phyloP scores from a whole-genome alignment of 2,113 vertebrate genomes.

The Saimiri boliviensis region DNA sequence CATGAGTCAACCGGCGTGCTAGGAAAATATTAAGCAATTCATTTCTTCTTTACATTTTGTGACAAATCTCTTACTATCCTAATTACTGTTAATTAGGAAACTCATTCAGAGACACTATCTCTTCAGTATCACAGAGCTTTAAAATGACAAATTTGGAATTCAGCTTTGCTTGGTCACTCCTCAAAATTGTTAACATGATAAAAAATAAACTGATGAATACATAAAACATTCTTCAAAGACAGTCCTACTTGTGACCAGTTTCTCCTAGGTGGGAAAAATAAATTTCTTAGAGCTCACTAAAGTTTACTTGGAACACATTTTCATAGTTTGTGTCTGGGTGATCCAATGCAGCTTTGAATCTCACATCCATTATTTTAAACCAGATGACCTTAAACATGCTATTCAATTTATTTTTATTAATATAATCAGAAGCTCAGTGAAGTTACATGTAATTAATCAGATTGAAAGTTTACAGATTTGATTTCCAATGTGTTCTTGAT shows the following conservation, averaged over 20 bases:
- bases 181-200: background rate
- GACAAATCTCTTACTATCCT: background rate
- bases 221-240: background rate
- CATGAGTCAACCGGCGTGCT: background rate
- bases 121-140: background rate
- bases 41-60: background rate
- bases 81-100: background rate
- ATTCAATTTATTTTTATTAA: background rate
- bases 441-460: background rate
- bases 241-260: background rate
- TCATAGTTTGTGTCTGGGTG: background rate
- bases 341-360: background rate
- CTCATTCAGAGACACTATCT: background rate
- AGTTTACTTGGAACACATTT: background rate
- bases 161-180: background rate
- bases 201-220: background rate
- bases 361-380: background rate
- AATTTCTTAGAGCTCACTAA: background rate
- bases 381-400: background rate
- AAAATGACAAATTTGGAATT: background rate
- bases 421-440: background rate
- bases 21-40: background rate
- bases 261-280: background rate
- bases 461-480: background rate
- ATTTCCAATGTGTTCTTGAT: background rate